A percentile compares a stretch with the other conserved stretches of the same genome.
These are phyloP conservation scores for Drosophila parvula DNA, from an alignment of 1,140 invertebrate genomes.

Conservation along the genomic window DNA sequence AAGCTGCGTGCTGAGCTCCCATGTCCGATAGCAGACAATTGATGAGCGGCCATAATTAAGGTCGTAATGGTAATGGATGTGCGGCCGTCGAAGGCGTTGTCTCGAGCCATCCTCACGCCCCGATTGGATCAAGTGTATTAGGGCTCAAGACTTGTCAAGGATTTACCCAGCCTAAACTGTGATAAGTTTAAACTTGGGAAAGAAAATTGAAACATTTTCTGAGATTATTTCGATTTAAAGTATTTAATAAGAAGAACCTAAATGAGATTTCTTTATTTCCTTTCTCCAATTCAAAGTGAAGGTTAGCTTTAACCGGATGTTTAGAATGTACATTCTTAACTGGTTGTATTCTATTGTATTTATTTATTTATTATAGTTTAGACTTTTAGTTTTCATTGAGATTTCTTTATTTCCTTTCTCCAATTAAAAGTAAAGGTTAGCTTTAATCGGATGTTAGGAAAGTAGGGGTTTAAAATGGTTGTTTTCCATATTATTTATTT, in stretches of 20 bases:
- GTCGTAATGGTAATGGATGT: slow-evolving; percentile 42
- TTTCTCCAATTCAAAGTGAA: no score
- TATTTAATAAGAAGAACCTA: background rate
- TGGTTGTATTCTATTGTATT: background rate
- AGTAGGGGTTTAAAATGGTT: background rate
- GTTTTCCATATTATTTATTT: background rate
- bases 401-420: background rate
- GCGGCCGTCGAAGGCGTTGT: slow-evolving; percentile 15
- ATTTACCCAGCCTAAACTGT: slow-evolving; percentile 7
- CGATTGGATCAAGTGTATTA: slow-evolving; percentile 26
- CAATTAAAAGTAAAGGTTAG: background rate
- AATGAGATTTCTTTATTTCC: background rate
- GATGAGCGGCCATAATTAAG: slow-evolving; percentile 70
- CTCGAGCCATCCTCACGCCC: background rate
- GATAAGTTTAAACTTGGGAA: background rate
- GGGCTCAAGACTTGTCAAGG: slow-evolving; percentile 6
- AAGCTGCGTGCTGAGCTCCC: slow-evolving; percentile 50
- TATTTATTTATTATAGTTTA: background rate
- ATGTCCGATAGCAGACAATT: slow-evolving; percentile 60
- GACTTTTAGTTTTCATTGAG: background rate
- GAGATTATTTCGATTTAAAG: background rate
- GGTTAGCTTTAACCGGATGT: background rate
- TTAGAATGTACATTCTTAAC: no score
- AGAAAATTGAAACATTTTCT: background rate
- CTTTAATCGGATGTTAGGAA: background rate